Base-by-base conservation (phyloP, 2,113 vertebrate genomes). In the Festucalex cinctus region DNA sequence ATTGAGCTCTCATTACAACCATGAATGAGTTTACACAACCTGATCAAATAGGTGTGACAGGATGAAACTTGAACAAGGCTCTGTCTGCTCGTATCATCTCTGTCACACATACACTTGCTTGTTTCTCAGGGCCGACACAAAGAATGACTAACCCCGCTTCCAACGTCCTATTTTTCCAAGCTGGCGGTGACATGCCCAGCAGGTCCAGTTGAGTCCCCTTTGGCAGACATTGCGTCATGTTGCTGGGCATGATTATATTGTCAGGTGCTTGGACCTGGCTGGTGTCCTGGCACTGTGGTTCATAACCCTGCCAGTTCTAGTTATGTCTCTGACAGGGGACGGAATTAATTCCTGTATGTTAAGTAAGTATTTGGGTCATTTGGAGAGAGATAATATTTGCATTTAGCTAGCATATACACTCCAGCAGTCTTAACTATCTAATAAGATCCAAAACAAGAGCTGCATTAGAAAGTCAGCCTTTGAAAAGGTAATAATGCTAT, bases 311-410 rank as follows among this genome's bases (percentile, higher is more conserved):
- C 70, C 76, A 80, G n/a, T n/a, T n/a, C 74, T 32, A 14, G 35
- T 76, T 69, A 70, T 10, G 36, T 43, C 39, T 78, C 70, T 70
- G 81, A 78, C 79, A 81, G 76, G 54, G 74, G 61, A 80, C 74
- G 69, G 74, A 83, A 77, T 75, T 69, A 71, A 82, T 60, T 83
- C 80, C 76, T 80, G 78, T 79, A 71, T 78, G 75, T 70, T 75
- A 71, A 64, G 43, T 69, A 64, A 20, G 44, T 28, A 46, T 5
- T n/a, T n/a, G n/a, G n/a, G 56, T 65, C 75, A 5, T 58, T 58
- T 58, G 56, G 17, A 35, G 6, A 9, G 2, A 3, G 17, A 20
- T 20, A 46, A 19, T 46, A 46, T 20, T 46, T 20, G 17, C 44
- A 6, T 46, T 7, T 6, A 46, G 5, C 44, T 6, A 46, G 5